Base-by-base conservation (phyloP, 1,140 invertebrate genomes). In the silkworm (Bombyx mori) region DNA sequence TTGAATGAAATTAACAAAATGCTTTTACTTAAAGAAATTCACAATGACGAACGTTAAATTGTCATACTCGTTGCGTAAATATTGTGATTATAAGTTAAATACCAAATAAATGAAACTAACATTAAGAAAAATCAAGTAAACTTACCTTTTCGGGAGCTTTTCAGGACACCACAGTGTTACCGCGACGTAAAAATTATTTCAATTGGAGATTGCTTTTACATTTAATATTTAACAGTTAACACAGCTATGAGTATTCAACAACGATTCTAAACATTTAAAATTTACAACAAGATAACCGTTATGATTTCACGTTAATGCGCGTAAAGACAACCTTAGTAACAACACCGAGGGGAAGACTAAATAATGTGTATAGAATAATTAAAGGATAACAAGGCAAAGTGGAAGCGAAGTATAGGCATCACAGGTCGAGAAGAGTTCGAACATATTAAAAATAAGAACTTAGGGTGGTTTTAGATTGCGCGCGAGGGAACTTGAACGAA, bases 191-290 rank as follows among this genome's bases (percentile, higher is more conserved):
- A 63, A 71, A 67, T 65, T 66, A 62, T 57, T 75, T 69, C 57
- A 58, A 70, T 72, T 68, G 45, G 71, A 71, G 74, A 73, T 68
- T 61, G 57, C 58, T 69, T 76, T 74, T 60, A 73, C 64, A 77
- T 71, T 74, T 66, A 56, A 61, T 83, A 84, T 79, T 83, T 73
- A 86, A 86, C 81, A 86, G 80, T 73, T 86, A 86, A 84, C 79
- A 85, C 77, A 85, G 82, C 78, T 78, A 75, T 66, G 79, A 82
- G 76, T 80, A 78, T 76, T 74, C 58, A 79, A 80, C 76, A 83
- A 84, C 74, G 80, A 75, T 77, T 68, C 50, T 76, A 81, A 79
- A 82, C 77, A 79, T 79, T 78, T 80, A 68, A 82, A 82, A 82
- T 69, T 81, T 74, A 74, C 72, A 82, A 85, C 78, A 77, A 82